A percentile compares a stretch with the other conserved stretches of the same genome.
Conservation (phyloP, 2,113 vertebrate species). For the Stigmatopora nigra region DNA sequence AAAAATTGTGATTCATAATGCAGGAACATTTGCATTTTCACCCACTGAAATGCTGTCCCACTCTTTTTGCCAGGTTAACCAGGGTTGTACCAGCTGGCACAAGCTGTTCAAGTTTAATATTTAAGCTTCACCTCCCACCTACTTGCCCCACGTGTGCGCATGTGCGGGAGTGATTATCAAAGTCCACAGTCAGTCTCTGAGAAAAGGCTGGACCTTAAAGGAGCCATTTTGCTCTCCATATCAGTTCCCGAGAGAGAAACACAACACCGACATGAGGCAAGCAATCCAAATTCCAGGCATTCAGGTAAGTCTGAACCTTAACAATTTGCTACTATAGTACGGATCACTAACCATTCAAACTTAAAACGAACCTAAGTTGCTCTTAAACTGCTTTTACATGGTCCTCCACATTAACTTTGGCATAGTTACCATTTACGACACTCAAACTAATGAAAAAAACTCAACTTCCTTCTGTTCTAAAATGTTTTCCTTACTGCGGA, state of each 20-base stretch:
- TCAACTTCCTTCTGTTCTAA: too few relatives aligned
- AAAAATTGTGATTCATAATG: too few relatives aligned
- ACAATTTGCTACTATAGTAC: too few relatives aligned
- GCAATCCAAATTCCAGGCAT: neutral
- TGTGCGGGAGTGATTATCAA: constrained; percentile 11
- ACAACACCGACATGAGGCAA: constrained; percentile 7
- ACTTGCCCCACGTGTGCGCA: neutral
- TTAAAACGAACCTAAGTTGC: too few relatives aligned
- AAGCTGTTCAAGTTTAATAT: constrained; percentile 59
- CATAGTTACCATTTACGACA: too few relatives aligned
- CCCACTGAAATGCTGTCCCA: neutral
- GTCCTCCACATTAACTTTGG: too few relatives aligned
- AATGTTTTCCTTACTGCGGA: too few relatives aligned
- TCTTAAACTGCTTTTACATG: too few relatives aligned
- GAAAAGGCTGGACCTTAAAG: constrained; percentile 24
- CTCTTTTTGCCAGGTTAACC: constrained; percentile 31
- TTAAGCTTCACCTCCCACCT: constrained; percentile 51
- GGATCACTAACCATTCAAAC: too few relatives aligned
- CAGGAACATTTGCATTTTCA: too few relatives aligned
- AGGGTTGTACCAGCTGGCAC: constrained; percentile 32
- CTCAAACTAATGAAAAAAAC: too few relatives aligned
- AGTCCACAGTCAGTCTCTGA: constrained; percentile 43
- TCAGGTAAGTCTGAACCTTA: constrained; percentile 21
- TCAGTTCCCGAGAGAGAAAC: neutral
- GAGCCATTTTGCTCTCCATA: constrained; percentile 11